These are phyloP conservation scores for Clarias pachynema DNA, from an alignment of 2,797 vertebrate species.

Conservation along the genomic window DNA sequence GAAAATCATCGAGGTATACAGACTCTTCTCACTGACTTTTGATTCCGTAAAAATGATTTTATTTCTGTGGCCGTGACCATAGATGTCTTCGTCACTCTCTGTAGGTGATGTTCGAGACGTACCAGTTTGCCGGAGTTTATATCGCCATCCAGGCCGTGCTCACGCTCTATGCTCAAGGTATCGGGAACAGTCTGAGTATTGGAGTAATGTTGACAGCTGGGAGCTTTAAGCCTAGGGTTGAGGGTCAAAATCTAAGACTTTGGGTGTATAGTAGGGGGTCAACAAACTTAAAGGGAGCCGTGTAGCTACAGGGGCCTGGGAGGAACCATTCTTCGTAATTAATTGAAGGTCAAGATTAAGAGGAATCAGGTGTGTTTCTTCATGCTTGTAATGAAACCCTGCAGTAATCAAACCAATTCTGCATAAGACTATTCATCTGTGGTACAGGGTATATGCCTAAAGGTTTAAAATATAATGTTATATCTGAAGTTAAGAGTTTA, in stretches of 20 bases:
- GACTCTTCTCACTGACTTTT: background rate
- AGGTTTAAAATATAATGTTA: background rate
- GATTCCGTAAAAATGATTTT: conserved; percentile 59
- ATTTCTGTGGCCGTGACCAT: background rate
- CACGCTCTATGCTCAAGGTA: conserved; percentile 90
- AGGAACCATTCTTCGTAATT: background rate
- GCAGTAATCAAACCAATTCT: background rate
- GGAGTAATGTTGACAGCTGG: background rate
- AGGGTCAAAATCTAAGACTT: background rate
- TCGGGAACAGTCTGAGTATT: background rate
- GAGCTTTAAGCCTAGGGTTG: background rate
- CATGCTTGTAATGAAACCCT: background rate
- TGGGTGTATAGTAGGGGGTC: background rate
- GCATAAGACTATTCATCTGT: background rate
- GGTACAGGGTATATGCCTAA: background rate
- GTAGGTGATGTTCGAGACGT: conserved; percentile 91
- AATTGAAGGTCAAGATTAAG: background rate
- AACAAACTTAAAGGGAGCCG: background rate
- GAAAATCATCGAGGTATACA: conserved; percentile 85
- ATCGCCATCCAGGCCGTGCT: conserved; percentile 90
- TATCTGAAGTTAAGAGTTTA: background rate
- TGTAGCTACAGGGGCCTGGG: background rate
- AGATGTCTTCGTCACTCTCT: conserved; percentile 39
- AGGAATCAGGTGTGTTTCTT: background rate
- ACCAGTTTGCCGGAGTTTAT: conserved; percentile 88